Percentiles rank a stretch among this genome's conserved stretches.
These are phyloP conservation scores for Dipodomys merriami DNA, from an alignment of 2,113 vertebrate genomes.

Conservation along the genomic window DNA sequence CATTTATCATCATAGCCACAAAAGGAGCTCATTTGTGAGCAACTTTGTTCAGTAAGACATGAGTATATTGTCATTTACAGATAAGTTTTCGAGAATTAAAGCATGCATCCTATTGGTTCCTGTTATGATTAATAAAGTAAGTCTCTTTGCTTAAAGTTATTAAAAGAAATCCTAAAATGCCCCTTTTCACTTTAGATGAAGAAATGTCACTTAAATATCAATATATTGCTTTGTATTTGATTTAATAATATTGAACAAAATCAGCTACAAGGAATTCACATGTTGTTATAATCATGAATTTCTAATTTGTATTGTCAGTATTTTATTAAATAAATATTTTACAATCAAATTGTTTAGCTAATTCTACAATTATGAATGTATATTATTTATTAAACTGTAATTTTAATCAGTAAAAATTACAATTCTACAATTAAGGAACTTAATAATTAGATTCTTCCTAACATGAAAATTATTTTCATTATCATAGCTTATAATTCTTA, in stretches of 20 bases:
- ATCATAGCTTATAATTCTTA: background rate
- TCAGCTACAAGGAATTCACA: background rate
- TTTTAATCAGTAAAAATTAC: background rate
- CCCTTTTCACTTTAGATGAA: background rate
- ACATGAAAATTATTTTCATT: background rate
- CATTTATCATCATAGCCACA: slow-evolving; percentile 65
- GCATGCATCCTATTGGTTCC: slow-evolving; percentile 6
- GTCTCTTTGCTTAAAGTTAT: background rate
- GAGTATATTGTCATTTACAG: slow-evolving; percentile 2
- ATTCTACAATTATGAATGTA: background rate
- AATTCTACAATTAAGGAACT: background rate
- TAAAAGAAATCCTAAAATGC: background rate
- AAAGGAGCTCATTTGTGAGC: slow-evolving; percentile 29
- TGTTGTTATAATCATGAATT: background rate
- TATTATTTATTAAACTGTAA: background rate
- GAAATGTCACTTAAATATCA: background rate
- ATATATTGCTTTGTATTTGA: background rate
- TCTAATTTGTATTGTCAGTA: background rate
- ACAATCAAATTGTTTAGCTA: background rate
- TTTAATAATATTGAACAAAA: background rate
- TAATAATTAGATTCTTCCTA: background rate
- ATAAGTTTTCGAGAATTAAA: slow-evolving; percentile 3
- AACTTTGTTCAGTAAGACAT: slow-evolving; percentile 11
- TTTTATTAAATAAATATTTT: background rate
- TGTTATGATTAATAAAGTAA: background rate